Conservation (phyloP, 2,113 vertebrate genomes). For the cat (Felis catus) region F.catus_Fca126_mat1.0 CM031413.1:31428501-31429000, state of each 20-base stretch:
- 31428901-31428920: background rate
- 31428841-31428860: conserved; percentile 41
- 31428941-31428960: background rate
- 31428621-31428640: conserved; percentile 59
- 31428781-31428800: conserved; percentile 30
- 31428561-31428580: conserved; percentile 57
- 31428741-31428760: conserved; percentile 51
- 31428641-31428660: conserved; percentile 76
- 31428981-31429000: background rate
- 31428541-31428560: background rate
- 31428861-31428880: conserved; percentile 37
- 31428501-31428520: background rate
- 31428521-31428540: background rate
- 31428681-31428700: conserved; percentile 64
- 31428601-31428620: conserved; percentile 52
- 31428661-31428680: conserved; percentile 65
- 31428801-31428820: conserved; percentile 48
- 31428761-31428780: conserved; percentile 25
- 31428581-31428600: conserved; percentile 66
- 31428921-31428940: background rate
- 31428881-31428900: background rate
- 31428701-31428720: conserved; percentile 75
- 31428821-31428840: conserved; percentile 67
- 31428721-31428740: conserved; percentile 74
- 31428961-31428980: background rate